Conservation (phyloP, 2,888 invertebrate genomes). For the Platycheirus albimanus region DNA sequence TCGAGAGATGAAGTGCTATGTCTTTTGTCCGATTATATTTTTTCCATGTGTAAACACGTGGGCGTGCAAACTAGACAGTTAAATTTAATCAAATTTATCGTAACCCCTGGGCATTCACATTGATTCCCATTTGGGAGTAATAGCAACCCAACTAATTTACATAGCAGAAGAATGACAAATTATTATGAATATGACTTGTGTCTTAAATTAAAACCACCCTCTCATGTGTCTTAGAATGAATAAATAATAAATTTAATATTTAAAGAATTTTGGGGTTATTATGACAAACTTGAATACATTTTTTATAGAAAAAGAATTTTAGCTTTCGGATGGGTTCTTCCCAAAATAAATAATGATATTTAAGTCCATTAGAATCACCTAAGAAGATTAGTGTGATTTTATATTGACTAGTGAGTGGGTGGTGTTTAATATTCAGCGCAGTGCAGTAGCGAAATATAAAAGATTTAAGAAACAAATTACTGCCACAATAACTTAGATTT, state of each 20-base stretch:
- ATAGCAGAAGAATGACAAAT: conserved; percentile 36
- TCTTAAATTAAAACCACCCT: conserved; percentile 42
- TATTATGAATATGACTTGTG: conserved; percentile 15
- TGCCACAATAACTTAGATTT: not conserved
- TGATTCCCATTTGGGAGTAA: not conserved
- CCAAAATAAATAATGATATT: conserved; percentile 7
- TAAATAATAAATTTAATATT: conserved; percentile 45
- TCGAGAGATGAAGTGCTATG: conserved; percentile 23
- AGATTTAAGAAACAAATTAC: not conserved
- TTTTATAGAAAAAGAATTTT: conserved; percentile 1
- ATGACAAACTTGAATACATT: not conserved
- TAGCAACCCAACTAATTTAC: conserved; percentile 1
- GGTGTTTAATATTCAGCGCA: not conserved
- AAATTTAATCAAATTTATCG: conserved; percentile 45
- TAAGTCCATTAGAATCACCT: not conserved
- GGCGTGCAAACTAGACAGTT: conserved; percentile 43
- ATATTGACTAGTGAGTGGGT: not conserved
- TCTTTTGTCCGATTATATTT: conserved; percentile 19
- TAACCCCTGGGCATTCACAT: not conserved
- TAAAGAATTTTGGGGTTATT: conserved; percentile 8
- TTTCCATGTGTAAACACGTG: conserved; percentile 45
- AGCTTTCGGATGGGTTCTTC: conserved; percentile 2
- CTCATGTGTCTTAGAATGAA: conserved; percentile 4
- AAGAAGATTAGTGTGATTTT: conserved; percentile 3
- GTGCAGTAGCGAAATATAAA: conserved; percentile 3